These are phyloP conservation scores for Bradysia coprophila DNA, from an alignment of 1,140 invertebrate species.

Conservation along the genomic window DNA sequence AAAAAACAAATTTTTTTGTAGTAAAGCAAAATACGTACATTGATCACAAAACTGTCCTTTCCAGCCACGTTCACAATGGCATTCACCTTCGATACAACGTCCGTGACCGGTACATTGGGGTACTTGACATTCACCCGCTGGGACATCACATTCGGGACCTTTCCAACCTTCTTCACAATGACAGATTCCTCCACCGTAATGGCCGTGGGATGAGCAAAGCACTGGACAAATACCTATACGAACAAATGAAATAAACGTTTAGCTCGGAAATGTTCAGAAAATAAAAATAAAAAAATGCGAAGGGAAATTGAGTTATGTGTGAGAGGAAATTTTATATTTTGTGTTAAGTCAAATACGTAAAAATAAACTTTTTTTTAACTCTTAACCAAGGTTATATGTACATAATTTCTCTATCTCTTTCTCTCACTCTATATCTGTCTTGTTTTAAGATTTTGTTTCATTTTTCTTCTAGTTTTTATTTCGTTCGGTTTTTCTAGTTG, in stretches of 20 bases:
- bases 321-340: too few species aligned
- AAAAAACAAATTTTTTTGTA: background rate
- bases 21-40: slow-evolving; percentile 37
- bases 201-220: slow-evolving; percentile 88
- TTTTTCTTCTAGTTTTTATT: too few species aligned
- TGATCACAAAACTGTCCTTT: slow-evolving; percentile 69
- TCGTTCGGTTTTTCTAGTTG: too few species aligned
- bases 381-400: too few species aligned
- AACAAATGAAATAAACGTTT: slow-evolving; percentile 14
- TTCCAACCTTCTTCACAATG: slow-evolving; percentile 95
- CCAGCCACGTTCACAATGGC: slow-evolving; percentile 78
- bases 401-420: too few species aligned
- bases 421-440: too few species aligned
- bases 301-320: too few species aligned
- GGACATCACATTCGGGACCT: slow-evolving; percentile 87
- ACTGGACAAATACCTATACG: slow-evolving; percentile 81
- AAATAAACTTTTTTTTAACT: too few species aligned
- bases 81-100: slow-evolving; percentile 71
- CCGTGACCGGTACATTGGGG: slow-evolving; percentile 85
- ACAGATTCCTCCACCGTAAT: slow-evolving; percentile 88
- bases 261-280: background rate
- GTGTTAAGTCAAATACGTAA: too few species aligned
- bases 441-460: too few species aligned
- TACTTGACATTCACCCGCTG: slow-evolving; percentile 76
- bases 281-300: background rate